Evolutionary conservation across 2,797 vertebrate species (phyloP).

Genomic region (Taeniopygia guttata): DNA sequence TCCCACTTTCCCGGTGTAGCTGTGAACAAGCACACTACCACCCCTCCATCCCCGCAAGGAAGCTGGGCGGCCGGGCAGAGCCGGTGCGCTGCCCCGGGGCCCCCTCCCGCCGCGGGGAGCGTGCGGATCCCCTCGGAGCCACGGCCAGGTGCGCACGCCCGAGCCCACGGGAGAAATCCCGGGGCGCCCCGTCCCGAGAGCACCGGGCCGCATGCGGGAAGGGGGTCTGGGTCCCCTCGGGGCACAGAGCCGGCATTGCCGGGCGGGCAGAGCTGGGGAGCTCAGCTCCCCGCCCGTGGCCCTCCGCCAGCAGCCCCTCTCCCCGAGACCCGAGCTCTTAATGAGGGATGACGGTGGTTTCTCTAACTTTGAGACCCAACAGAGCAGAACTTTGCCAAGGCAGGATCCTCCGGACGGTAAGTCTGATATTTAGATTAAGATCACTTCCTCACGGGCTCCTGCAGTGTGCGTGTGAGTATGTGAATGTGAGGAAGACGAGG

Average conservation of each 20-base stretch:
- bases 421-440: conserved; percentile 20
- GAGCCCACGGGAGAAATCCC: neutral
- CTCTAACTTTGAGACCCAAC: neutral
- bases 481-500: neutral
- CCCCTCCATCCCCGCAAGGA: neutral
- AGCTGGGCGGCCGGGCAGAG: neutral
- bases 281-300: neutral
- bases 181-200: neutral
- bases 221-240: neutral
- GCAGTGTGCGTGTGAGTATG: neutral
- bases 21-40: conserved; percentile 21
- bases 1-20: neutral
- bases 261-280: neutral
- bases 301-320: neutral
- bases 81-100: neutral
- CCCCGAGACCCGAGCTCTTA: neutral
- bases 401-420: conserved; percentile 10
- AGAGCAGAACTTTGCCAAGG: conserved; percentile 26
- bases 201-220: neutral
- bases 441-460: neutral
- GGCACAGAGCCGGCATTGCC: neutral
- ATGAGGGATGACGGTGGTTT: neutral
- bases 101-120: neutral
- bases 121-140: neutral
- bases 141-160: neutral